Evolutionary conservation across 1,140 invertebrate genomes (phyloP).

Genomic region (Panagrolaimus sp.): DNA sequence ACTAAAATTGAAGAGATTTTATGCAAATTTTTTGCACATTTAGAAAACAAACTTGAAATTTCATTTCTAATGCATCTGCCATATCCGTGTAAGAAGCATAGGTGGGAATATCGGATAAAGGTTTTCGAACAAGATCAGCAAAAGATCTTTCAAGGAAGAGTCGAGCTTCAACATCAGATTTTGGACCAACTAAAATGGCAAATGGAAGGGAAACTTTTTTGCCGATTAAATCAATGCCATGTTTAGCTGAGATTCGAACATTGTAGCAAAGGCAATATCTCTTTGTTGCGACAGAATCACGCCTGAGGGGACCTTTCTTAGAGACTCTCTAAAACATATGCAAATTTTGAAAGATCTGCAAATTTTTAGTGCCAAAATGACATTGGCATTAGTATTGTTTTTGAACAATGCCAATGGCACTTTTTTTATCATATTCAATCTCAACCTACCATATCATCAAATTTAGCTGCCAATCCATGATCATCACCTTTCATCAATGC

Average conservation of each 20-base stretch:
- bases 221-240: slow-evolving; percentile 56
- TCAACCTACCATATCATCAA: slow-evolving; percentile 55
- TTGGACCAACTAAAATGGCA: slow-evolving; percentile 57
- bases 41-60: slow-evolving; percentile 48
- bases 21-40: slow-evolving; percentile 2
- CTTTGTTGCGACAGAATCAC: slow-evolving; percentile 55
- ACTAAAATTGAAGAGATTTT: slow-evolving; percentile 22
- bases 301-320: slow-evolving; percentile 52
- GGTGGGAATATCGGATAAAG: slow-evolving; percentile 50
- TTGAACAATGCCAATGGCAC: too few species aligned
- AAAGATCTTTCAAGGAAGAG: slow-evolving; percentile 58
- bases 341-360: slow-evolving; percentile 10
- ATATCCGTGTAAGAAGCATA: slow-evolving; percentile 50
- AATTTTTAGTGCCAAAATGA: background rate
- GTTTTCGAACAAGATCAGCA: slow-evolving; percentile 45
- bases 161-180: slow-evolving; percentile 58
- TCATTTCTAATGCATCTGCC: slow-evolving; percentile 58
- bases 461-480: slow-evolving; percentile 47
- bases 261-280: slow-evolving; percentile 57
- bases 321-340: slow-evolving; percentile 52
- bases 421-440: background rate
- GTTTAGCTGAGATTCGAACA: slow-evolving; percentile 42
- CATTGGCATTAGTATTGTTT: background rate
- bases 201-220: slow-evolving; percentile 58
- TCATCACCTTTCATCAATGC: slow-evolving; percentile 46